These are phyloP conservation scores for Listrodromus nycthemerus DNA, from an alignment of 2,888 invertebrate species.

Conservation along the genomic window DNA sequence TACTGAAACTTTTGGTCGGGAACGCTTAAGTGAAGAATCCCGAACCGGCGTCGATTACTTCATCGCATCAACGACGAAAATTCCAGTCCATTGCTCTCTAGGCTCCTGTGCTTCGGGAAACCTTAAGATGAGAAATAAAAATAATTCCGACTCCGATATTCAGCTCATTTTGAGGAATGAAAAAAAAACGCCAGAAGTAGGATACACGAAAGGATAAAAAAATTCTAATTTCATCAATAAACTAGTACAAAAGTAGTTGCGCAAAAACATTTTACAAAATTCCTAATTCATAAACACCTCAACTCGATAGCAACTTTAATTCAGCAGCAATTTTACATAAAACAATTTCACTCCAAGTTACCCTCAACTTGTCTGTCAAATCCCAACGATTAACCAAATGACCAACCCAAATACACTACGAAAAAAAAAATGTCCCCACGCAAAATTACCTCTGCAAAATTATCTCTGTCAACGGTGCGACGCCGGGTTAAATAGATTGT, in stretches of 20 bases:
- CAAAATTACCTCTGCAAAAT: constrained; percentile 17
- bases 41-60: background rate
- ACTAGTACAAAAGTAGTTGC: too few relatives aligned
- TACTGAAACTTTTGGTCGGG: background rate
- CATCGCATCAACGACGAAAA: background rate
- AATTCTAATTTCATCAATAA: too few relatives aligned
- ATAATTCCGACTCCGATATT: too few relatives aligned
- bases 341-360: background rate
- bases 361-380: background rate
- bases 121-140: too few relatives aligned
- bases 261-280: too few relatives aligned
- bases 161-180: too few relatives aligned
- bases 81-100: background rate
- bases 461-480: constrained; percentile 22
- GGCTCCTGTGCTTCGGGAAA: too few relatives aligned
- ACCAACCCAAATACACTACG: background rate
- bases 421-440: background rate
- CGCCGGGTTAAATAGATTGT: constrained; percentile 32
- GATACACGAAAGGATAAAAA: too few relatives aligned
- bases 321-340: background rate
- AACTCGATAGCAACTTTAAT: too few relatives aligned
- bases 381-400: background rate
- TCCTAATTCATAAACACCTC: too few relatives aligned
- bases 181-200: too few relatives aligned
- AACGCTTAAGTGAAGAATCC: background rate